Base-by-base conservation (phyloP, 2,888 invertebrate genomes). In the Masnerella sp. region DNA sequence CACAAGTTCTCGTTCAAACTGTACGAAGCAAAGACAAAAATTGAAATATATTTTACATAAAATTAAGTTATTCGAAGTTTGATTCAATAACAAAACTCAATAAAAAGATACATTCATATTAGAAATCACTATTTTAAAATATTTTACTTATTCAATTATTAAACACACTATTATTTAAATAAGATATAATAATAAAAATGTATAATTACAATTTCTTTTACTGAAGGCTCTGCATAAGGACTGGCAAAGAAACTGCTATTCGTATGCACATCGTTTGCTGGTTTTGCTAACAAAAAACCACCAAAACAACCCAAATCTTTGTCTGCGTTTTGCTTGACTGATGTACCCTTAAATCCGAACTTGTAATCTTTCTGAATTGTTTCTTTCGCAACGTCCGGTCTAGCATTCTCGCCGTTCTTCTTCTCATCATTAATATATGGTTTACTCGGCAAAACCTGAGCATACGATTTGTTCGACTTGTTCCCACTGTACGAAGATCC, bases 241-340 rank as follows among this genome's bases (percentile, higher is more conserved):
- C 84, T 85, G 20, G 83, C 80, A 71, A 86, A 87, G 54, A 83
- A 87, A 75, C 84, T 87, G 56, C 82, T 87, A 56, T 85, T 83
- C 4, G 81, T 76, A 15, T 80, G 81, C 25, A 80, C 78, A 56
- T 75, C 77, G 18, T 74, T 76, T 1, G 76, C 43, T 12, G 80
- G 79, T 17, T 77, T 74, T 11, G 74, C 69, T 1, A 79, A 25
- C 20, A 78, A 20, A 3, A 81, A 81, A 11, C 70, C 42, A 8
- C 65, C 56, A 9, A 74, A 77, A 20, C 61, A 28, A 17, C 47
- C 34, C 15, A 68, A 52, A 8, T 82, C 80, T 45, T 77, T 78
- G 9, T 78, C 80, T 0, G 28, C 9, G 5, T 4, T 45, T 43
- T 59, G 54, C n/a, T 65, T 73, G 15, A 28, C 9, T 4, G 43